phyloP scores from a whole-genome alignment of 1,140 invertebrate genomes.

The Protaetia brevitarsis region DNA sequence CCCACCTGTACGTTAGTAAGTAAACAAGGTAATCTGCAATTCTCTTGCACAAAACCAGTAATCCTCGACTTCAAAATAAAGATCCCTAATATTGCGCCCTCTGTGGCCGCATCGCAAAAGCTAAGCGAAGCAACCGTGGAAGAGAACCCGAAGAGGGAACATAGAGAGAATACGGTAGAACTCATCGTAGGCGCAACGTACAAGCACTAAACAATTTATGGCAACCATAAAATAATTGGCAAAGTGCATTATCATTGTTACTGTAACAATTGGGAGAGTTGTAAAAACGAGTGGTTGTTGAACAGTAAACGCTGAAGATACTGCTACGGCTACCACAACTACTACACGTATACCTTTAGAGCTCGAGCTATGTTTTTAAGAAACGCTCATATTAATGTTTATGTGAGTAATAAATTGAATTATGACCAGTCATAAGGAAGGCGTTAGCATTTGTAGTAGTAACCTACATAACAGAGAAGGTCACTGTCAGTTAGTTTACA shows the following conservation, averaged over 20 bases:
- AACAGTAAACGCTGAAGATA: neutral
- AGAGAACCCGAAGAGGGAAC: neutral
- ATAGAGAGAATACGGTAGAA: neutral
- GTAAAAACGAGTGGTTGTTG: constrained; percentile 14
- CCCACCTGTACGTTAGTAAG: neutral
- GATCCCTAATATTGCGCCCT: neutral
- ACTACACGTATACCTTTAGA: neutral
- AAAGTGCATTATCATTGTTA: constrained; percentile 10
- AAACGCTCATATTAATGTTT: constrained; percentile 23
- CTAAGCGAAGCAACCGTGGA: neutral
- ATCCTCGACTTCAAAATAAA: neutral
- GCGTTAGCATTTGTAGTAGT: constrained; percentile 2
- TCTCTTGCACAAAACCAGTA: neutral
- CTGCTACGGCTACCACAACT: neutral
- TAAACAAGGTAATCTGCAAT: neutral
- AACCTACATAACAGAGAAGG: constrained; percentile 13
- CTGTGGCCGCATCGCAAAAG: neutral
- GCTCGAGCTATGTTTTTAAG: constrained; percentile 17
- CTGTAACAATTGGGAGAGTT: constrained; percentile 14
- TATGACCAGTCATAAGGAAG: constrained; percentile 16
- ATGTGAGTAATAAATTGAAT: constrained; percentile 23
- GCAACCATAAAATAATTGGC: constrained; percentile 16
- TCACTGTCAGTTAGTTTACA: constrained; percentile 14
- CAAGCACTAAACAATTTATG: neutral
- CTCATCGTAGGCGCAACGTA: neutral